phyloP scores from a whole-genome alignment of 2,797 vertebrate species.

The Epinephelus awoara region DNA sequence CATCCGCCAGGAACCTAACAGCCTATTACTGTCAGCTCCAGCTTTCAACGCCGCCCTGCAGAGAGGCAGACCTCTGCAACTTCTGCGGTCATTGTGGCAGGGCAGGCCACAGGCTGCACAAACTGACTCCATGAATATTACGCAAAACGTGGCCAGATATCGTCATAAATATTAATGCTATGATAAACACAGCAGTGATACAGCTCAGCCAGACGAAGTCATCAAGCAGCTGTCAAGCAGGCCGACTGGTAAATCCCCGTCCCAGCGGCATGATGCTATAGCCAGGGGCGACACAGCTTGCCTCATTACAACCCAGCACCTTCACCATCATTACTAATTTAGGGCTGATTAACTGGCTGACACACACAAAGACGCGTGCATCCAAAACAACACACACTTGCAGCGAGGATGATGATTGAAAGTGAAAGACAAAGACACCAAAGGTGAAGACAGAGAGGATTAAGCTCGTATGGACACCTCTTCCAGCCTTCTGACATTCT shows the following conservation, averaged over 20 bases:
- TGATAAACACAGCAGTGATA: conserved; percentile 40
- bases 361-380: conserved; percentile 11
- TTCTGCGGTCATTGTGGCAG: conserved; percentile 55
- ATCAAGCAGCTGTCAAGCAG: conserved; percentile 64
- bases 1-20: conserved; percentile 26
- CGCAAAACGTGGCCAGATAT: conserved; percentile 38
- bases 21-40: conserved; percentile 45
- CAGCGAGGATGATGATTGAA: not conserved
- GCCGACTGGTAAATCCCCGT: conserved; percentile 39
- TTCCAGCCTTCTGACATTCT: conserved; percentile 29
- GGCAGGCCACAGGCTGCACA: conserved; percentile 36
- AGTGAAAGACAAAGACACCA: not conserved
- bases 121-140: conserved; percentile 54
- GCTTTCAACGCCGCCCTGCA: conserved; percentile 32
- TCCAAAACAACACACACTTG: not conserved
- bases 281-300: conserved; percentile 52
- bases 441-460: conserved; percentile 10
- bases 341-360: conserved; percentile 50
- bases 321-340: conserved; percentile 56
- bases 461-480: conserved; percentile 10
- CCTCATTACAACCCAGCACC: conserved; percentile 53
- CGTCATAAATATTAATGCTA: conserved; percentile 69
- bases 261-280: conserved; percentile 28
- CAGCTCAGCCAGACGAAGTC: conserved; percentile 54
- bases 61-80: conserved; percentile 41